phyloP scores from a whole-genome alignment of 1,140 invertebrate genomes.

The Nixonia krombeini region DNA sequence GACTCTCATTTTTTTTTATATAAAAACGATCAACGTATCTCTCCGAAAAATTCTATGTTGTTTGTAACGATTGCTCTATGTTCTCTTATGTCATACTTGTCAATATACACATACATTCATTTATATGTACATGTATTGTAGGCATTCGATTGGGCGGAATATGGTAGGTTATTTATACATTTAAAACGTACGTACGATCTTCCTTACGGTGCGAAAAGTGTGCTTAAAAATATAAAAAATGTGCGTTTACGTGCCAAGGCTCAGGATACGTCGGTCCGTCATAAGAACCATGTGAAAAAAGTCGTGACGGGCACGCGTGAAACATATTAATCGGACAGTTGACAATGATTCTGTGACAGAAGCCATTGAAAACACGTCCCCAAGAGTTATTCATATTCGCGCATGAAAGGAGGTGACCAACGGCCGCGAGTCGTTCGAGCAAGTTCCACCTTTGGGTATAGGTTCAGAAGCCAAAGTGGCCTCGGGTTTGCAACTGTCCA shows the following conservation, averaged over 20 bases:
- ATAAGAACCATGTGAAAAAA: background rate
- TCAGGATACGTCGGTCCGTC: background rate
- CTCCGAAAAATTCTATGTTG: background rate
- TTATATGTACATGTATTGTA: background rate
- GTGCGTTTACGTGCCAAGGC: slow-evolving; percentile 21
- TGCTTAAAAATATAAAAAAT: slow-evolving; percentile 10
- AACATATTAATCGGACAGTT: too few relatives aligned
- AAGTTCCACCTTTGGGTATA: too few relatives aligned
- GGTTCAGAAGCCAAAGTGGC: too few relatives aligned
- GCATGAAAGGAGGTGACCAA: background rate
- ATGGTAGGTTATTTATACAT: slow-evolving; percentile 19
- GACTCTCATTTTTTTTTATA: background rate
- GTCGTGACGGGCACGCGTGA: background rate
- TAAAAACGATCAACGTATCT: background rate
- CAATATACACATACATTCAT: background rate
- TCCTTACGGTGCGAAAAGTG: slow-evolving; percentile 7
- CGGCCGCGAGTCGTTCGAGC: too few relatives aligned
- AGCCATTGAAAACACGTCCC: background rate
- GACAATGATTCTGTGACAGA: slow-evolving; percentile 1
- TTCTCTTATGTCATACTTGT: too few relatives aligned
- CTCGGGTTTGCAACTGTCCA: background rate
- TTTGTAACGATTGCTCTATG: background rate
- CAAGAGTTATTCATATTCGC: background rate
- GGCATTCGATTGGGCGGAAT: slow-evolving; percentile 35
- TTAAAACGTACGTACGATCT: slow-evolving; percentile 2